phyloP scores from a whole-genome alignment of 1,140 invertebrate species.

The Lerema accius region DNA sequence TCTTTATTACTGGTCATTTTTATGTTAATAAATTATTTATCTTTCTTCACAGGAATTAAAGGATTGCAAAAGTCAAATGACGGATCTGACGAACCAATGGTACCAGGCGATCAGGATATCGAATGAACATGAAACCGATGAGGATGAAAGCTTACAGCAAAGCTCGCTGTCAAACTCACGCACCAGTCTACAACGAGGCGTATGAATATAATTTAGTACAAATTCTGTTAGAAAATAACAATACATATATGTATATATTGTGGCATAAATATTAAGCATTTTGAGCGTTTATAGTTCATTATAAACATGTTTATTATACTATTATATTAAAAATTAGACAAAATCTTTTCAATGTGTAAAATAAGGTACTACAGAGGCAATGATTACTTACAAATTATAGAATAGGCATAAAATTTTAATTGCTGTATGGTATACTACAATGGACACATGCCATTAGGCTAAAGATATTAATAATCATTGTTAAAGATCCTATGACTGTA shows the following conservation, averaged over 20 bases:
- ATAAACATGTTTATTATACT: neutral
- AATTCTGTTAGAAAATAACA: neutral
- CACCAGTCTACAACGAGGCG: constrained; percentile 62
- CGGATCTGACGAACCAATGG: constrained; percentile 97
- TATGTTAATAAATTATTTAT: no score
- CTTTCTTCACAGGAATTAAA: constrained; percentile 91
- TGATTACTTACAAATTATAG: no score
- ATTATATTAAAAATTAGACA: neutral
- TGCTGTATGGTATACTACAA: no score
- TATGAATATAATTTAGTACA: constrained; percentile 41
- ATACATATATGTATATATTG: neutral
- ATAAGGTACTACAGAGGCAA: no score
- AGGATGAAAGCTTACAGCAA: constrained; percentile 72
- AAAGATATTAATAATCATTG: no score
- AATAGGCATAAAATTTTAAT: no score
- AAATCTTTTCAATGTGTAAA: no score
- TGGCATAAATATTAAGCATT: neutral
- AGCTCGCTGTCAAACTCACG: constrained; percentile 70
- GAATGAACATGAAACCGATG: constrained; percentile 84
- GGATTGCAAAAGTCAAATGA: constrained; percentile 98
- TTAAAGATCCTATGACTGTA: no score
- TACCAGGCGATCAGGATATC: constrained; percentile 96
- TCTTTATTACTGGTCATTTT: no score
- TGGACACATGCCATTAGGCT: no score
- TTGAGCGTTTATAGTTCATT: no score